Evolutionary conservation across 92 coral and sea anemone genomes (phyloP).

Genomic region (Galaxea fascicularis): DNA sequence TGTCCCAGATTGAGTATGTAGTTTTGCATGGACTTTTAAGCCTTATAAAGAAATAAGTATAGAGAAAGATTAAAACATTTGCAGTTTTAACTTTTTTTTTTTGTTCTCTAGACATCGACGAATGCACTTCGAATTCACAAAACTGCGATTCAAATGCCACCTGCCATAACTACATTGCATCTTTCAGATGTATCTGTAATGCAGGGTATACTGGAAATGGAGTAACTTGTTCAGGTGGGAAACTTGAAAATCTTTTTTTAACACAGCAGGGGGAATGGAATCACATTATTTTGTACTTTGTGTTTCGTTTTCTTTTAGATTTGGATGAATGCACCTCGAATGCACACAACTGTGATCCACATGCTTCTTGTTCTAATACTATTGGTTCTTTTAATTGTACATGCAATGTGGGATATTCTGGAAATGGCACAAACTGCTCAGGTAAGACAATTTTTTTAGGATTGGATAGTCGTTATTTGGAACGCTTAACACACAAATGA

Average conservation of each 20-base stretch:
- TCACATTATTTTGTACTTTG: too few relatives aligned
- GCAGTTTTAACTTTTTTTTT: not conserved
- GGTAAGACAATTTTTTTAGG: not conserved
- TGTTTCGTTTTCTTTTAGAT: not conserved
- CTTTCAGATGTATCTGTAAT: constrained; percentile 1
- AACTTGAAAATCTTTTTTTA: not conserved
- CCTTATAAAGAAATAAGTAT: too few relatives aligned
- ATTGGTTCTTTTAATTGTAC: constrained; percentile 22
- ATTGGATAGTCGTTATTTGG: too few relatives aligned
- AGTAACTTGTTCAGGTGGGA: not conserved
- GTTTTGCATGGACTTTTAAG: too few relatives aligned
- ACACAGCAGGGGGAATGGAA: not conserved
- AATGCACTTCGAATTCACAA: constrained; percentile 1
- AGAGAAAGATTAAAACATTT: too few relatives aligned
- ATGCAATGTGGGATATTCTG: constrained; percentile 18
- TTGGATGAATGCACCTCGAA: not conserved
- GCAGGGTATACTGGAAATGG: constrained; percentile 32
- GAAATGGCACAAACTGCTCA: constrained; percentile 11
- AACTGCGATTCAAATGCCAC: constrained; percentile 8
- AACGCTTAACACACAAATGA: too few relatives aligned
- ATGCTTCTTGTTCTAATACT: not conserved
- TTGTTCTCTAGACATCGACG: constrained; percentile 1
- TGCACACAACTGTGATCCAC: constrained; percentile 2
- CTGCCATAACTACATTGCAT: constrained; percentile 1
- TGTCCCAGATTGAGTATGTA: too few relatives aligned